A percentile compares a stretch with the other conserved stretches of the same genome.
Conservation (phyloP, 1,140 invertebrate genomes). For the Brachionus calyciflorus region DNA sequence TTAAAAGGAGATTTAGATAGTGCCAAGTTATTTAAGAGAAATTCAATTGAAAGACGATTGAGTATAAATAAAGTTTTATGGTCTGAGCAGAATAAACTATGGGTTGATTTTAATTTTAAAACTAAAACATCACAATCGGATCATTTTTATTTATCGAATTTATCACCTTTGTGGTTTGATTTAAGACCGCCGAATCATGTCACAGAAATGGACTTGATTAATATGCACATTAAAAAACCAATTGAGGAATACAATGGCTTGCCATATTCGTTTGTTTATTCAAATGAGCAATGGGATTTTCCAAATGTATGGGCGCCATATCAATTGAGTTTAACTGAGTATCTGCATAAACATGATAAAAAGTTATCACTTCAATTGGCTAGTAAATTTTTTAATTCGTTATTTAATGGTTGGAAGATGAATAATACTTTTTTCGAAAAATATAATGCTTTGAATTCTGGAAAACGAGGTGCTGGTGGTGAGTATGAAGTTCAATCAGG, state of each 20-base stretch:
- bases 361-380: conserved; percentile 72
- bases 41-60: conserved; percentile 67
- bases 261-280: conserved; percentile 74
- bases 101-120: conserved; percentile 79
- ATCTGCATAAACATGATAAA: conserved; percentile 67
- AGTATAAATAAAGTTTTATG: conserved; percentile 74
- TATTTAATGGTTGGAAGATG: conserved; percentile 74
- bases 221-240: not conserved
- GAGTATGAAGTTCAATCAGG: conserved; percentile 84
- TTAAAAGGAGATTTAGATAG: conserved; percentile 66
- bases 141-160: conserved; percentile 75
- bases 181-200: not conserved
- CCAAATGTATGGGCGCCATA: conserved; percentile 89
- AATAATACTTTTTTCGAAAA: conserved; percentile 80
- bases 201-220: not conserved
- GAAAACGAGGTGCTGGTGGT: conserved; percentile 76
- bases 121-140: conserved; percentile 65
- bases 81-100: conserved; percentile 77
- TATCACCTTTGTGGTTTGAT: conserved; percentile 77
- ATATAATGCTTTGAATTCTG: conserved; percentile 70
- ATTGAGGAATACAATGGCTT: conserved; percentile 66
- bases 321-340: conserved; percentile 71
- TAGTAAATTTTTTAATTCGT: conserved; percentile 75
- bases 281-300: conserved; percentile 89
- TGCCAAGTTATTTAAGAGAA: conserved; percentile 66